Percentiles rank a stretch among this genome's conserved stretches.
Conservation (phyloP, 2,888 invertebrate species). For the Aphrophora alni region DNA sequence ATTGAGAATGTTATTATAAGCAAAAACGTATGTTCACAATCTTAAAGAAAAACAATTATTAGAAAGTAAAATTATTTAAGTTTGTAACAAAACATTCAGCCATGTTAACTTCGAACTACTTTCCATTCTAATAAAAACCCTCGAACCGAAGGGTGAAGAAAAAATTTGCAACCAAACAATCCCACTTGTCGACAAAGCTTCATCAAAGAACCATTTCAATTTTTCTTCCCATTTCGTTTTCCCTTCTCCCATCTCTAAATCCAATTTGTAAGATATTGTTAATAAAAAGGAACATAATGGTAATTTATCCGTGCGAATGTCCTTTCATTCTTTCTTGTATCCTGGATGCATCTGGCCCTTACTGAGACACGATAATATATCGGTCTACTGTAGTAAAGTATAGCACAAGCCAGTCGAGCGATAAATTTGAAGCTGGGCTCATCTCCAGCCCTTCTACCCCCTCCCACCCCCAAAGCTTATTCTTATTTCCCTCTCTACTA, state of each 20-base stretch:
- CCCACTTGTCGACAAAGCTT: no score
- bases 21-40: no score
- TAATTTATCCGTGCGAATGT: conserved; percentile 32
- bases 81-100: no score
- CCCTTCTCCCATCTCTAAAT: conserved; percentile 16
- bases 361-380: background rate
- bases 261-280: conserved; percentile 36
- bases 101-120: no score
- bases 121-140: no score
- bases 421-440: conserved; percentile 29
- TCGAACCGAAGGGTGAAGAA: no score
- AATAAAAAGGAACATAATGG: conserved; percentile 37
- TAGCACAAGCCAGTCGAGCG: conserved; percentile 17
- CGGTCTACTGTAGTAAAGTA: background rate
- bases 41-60: no score
- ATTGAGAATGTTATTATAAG: no score
- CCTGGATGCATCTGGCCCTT: conserved; percentile 17
- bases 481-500: background rate
- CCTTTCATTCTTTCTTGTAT: conserved; percentile 18
- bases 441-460: conserved; percentile 14
- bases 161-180: no score
- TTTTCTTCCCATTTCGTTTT: conserved; percentile 12
- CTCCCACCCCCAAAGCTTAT: background rate
- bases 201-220: conserved; percentile 30
- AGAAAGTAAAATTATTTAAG: no score